Evolutionary conservation across 2,888 invertebrate genomes (phyloP), one percentile per base, ranked within the genome.

Genomic region (Drosophila incognita): DNA sequence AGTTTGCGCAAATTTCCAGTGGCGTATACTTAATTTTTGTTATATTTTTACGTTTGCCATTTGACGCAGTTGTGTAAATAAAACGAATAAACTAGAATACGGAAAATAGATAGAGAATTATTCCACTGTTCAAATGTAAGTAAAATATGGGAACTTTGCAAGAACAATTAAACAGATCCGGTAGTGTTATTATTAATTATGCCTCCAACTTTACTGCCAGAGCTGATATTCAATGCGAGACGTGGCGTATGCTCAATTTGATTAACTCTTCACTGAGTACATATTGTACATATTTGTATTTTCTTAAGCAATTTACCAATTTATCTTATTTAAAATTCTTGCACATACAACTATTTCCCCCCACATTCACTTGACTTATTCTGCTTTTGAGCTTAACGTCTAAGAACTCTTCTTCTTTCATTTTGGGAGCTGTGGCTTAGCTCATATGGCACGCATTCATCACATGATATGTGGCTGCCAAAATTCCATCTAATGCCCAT

Each of bases 391-490:
- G 46, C 31, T 31, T 59, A 11, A 48, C 8, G 2, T 59, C 33
- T 36, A 2, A 40, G n/a, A 49, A 18, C 35, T 63, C 24, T 53
- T 21, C 27, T 18, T 31, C 35, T 54, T 18, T 15, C 27, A 11
- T 49, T 53, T 69, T 53, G 29, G 40, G 49, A 76, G 72, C 61
- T 72, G 51, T 38, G 49, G 36, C 21, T 52, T 52, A 56, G 61
- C 48, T 48, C 24, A 59, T 18, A 46, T 48, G 68, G 35, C 88
- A 87, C 88, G 83, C 89, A 86, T 81, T 61, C 60, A 86, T 76
- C 83, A 89, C 84, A 89, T 84, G 89, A 79, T 87, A 62, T 76
- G 49, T 46, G 53, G 63, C 72, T 77, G 72, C 67, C 54, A 60
- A 64, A 76, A 67, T 80, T 61, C 52, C 54, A 68, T 29, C 52